phyloP scores from a whole-genome alignment of 1,140 invertebrate genomes.

The Aradophagus sp. region DNA sequence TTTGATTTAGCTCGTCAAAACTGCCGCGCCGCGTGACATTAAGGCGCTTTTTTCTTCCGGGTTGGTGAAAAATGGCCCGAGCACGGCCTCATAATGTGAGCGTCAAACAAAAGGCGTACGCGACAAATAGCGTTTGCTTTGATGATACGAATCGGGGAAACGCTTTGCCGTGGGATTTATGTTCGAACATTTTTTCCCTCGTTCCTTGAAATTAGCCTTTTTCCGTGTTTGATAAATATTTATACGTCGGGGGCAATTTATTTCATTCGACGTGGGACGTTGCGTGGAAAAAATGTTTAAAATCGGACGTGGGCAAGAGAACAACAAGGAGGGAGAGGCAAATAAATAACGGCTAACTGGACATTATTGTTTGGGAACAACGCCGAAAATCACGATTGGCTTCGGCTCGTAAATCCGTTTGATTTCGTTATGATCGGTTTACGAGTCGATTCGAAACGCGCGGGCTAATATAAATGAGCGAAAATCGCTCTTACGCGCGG shows the following conservation, averaged over 20 bases:
- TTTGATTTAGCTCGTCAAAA: constrained; percentile 54
- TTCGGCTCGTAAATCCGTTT: no score
- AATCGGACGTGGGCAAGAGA: no score
- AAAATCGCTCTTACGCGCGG: no score
- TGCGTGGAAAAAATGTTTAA: neutral
- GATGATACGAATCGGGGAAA: constrained; percentile 45
- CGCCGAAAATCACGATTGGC: no score
- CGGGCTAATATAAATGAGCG: no score
- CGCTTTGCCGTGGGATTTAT: constrained; percentile 38
- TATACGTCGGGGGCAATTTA: constrained; percentile 19
- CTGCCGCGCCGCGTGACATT: constrained; percentile 35
- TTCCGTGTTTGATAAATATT: constrained; percentile 50
- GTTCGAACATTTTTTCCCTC: no score
- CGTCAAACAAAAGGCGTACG: constrained; percentile 39
- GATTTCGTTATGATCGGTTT: no score
- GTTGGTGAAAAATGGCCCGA: constrained; percentile 35
- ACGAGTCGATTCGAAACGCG: no score
- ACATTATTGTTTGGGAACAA: no score
- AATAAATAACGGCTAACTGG: no score
- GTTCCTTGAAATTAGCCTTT: constrained; percentile 33
- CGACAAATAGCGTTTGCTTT: constrained; percentile 48
- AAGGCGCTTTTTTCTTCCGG: constrained; percentile 12
- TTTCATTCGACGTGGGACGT: constrained; percentile 7
- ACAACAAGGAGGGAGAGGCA: no score
- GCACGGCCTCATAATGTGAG: constrained; percentile 16